Conservation (phyloP, 1,140 invertebrate species). For the Temnothorax longispinosus region DNA sequence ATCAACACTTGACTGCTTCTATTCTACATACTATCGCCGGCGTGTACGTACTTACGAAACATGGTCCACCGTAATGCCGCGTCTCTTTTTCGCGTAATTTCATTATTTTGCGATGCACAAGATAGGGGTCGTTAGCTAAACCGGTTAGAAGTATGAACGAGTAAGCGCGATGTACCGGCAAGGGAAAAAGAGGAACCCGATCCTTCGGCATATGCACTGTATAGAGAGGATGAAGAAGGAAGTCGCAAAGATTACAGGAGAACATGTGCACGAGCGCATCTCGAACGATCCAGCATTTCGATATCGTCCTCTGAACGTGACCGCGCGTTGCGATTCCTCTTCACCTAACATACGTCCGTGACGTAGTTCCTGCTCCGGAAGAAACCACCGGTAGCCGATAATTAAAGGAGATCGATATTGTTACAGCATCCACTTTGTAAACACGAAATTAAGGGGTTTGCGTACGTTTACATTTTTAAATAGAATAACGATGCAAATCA, state of each 20-base stretch:
- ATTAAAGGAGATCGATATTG: constrained; percentile 20
- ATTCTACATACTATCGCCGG: constrained; percentile 29
- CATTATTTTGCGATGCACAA: constrained; percentile 81
- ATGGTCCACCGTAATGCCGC: constrained; percentile 50
- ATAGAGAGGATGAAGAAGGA: constrained; percentile 37
- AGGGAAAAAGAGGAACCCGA: constrained; percentile 57
- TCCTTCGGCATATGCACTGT: constrained; percentile 18
- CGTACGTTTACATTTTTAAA: not conserved
- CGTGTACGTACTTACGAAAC: constrained; percentile 34
- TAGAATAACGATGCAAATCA: not conserved
- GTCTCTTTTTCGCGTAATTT: constrained; percentile 81
- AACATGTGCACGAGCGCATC: constrained; percentile 72
- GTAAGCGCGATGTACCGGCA: constrained; percentile 32
- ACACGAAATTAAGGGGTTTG: not conserved
- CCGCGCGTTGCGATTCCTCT: constrained; percentile 32
- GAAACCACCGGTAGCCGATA: constrained; percentile 11
- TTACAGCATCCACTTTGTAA: not conserved
- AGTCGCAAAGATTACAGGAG: constrained; percentile 70
- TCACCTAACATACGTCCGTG: constrained; percentile 2
- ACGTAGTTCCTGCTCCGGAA: constrained; percentile 22
- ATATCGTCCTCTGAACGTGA: constrained; percentile 72
- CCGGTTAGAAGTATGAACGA: constrained; percentile 52
- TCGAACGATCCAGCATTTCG: constrained; percentile 70
- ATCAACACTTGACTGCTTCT: not conserved
- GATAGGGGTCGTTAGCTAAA: constrained; percentile 73